phyloP scores from a whole-genome alignment of 1,140 invertebrate species.

The Ceratina japonica region DNA sequence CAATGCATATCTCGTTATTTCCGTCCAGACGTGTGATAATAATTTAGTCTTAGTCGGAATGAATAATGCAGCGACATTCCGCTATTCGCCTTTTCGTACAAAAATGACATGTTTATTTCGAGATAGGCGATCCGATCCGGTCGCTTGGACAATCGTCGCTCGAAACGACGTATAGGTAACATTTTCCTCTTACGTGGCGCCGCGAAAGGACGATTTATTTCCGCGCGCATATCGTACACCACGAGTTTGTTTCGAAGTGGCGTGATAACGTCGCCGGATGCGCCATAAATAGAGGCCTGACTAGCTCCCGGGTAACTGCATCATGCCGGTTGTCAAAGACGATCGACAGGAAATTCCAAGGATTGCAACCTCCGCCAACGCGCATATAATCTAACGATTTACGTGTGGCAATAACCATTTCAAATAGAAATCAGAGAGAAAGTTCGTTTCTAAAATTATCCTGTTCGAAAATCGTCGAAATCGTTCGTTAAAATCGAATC shows the following conservation, averaged over 20 bases:
- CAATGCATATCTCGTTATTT: too few relatives aligned
- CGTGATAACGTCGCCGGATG: constrained; percentile 11
- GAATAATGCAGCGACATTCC: too few relatives aligned
- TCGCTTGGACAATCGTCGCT: background rate
- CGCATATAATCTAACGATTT: constrained; percentile 61
- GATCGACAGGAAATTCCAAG: constrained; percentile 15
- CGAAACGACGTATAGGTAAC: background rate
- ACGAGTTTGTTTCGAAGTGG: constrained; percentile 17
- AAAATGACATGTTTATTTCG: too few relatives aligned
- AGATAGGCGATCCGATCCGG: too few relatives aligned
- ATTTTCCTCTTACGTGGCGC: background rate
- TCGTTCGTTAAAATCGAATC: too few relatives aligned
- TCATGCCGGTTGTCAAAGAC: constrained; percentile 18
- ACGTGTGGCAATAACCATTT: constrained; percentile 47
- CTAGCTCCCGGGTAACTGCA: background rate
- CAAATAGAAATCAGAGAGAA: too few relatives aligned
- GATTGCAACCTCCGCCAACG: constrained; percentile 32
- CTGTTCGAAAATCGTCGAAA: background rate
- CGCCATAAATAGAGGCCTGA: constrained; percentile 28
- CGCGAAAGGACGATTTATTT: constrained; percentile 20
- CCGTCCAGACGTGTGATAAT: too few relatives aligned
- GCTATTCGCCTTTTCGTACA: too few relatives aligned
- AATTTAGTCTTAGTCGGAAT: too few relatives aligned
- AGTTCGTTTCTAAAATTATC: constrained; percentile 29
- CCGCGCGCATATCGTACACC: background rate